Evolutionary conservation across 1,140 invertebrate species (phyloP), one percentile per base, ranked within the genome.

Genomic region (Cotesia vestalis): DNA sequence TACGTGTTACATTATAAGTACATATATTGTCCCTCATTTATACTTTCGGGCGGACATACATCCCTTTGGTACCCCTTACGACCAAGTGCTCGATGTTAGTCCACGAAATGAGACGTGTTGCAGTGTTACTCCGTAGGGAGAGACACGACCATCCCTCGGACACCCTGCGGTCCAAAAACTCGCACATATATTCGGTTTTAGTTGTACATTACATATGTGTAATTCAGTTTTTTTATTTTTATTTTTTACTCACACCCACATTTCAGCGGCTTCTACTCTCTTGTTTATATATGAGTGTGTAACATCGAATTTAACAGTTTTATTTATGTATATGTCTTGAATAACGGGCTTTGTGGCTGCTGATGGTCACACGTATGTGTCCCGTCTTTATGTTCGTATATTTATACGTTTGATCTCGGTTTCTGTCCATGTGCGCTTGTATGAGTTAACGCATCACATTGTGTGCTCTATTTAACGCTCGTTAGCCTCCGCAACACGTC

Each of bases 401-500:
- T 55, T 27, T 38, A 71, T 40, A 66, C 35, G 20, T 66, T 59
- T 66, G 27, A 66, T 59, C n/a, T 0, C n/a, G 20, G n/a, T 2
- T n/a, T 12, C 14, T 51, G 73, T 66, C 9, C n/a, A 8, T 38
- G 6, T 72, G 66, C 53, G 17, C n/a, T n/a, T 12, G 11, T 9
- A 46, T 46, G 40, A 9, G 40, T 46, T 46, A 6, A 9, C 40
- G 6, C 40, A 46, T 46, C 60, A 27, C 77, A 76, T 63, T 62
- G 74, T 73, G 75, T 70, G 77, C 80, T 84, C 82, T 80, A 84
- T 85, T 85, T 85, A 85, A 80, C 79, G 82, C 84, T 85, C 83
- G 85, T 86, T 86, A 86, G 80, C 76, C 77, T 62, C 76, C 78
- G 81, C 83, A 85, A 81, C 81, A 74, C 77, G 76, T 73, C 72